Conservation (phyloP, 2,888 invertebrate genomes). For the Apotomis turbidana region DNA sequence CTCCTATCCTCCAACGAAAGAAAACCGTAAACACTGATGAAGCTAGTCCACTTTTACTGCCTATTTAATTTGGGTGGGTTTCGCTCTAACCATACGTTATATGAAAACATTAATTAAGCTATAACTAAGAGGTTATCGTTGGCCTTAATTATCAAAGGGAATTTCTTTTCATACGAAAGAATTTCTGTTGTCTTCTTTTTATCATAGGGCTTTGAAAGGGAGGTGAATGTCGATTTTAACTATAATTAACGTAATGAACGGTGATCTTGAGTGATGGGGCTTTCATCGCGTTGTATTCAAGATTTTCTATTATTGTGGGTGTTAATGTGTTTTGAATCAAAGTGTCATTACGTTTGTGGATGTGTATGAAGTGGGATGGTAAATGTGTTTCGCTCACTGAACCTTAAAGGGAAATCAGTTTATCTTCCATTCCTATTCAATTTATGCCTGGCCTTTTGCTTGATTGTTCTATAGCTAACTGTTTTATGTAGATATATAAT, state of each 20-base stretch:
- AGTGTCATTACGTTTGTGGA: constrained; percentile 28
- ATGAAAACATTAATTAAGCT: constrained; percentile 40
- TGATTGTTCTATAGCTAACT: no score
- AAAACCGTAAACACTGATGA: background rate
- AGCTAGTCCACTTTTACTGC: background rate
- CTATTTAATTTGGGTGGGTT: background rate
- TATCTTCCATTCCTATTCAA: background rate
- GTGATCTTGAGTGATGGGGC: constrained; percentile 37
- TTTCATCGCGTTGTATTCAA: constrained; percentile 23
- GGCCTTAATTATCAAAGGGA: constrained; percentile 39
- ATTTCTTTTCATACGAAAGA: constrained; percentile 33
- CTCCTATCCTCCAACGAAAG: constrained; percentile 10
- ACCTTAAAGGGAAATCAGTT: constrained; percentile 6
- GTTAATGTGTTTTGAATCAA: constrained; percentile 29
- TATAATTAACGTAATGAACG: constrained; percentile 37
- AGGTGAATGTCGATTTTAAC: constrained; percentile 30
- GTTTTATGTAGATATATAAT: no score
- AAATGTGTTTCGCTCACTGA: constrained; percentile 18
- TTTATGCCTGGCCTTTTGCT: background rate
- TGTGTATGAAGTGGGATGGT: background rate
- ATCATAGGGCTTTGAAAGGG: constrained; percentile 33
- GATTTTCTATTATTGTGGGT: constrained; percentile 23
- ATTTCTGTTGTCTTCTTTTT: constrained; percentile 36
- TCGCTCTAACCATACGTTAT: constrained; percentile 36
- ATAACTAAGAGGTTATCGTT: constrained; percentile 34